Conservation (phyloP, 2,797 vertebrate genomes). For the Dallia pectoralis region DNA sequence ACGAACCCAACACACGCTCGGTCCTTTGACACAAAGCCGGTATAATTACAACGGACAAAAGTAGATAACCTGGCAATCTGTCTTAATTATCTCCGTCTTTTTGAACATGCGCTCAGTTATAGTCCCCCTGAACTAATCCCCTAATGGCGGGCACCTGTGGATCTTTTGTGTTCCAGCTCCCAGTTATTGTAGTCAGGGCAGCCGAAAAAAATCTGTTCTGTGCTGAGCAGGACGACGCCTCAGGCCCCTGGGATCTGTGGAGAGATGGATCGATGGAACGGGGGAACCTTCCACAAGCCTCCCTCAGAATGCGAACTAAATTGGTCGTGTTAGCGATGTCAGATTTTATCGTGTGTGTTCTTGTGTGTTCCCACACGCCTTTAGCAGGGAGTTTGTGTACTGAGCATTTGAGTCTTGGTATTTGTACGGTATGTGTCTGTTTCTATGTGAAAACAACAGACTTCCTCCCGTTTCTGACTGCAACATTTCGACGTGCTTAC, state of each 20-base stretch:
- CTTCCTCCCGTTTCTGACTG: neutral
- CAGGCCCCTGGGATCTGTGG: constrained; percentile 38
- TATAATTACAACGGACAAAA: neutral
- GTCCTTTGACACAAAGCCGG: neutral
- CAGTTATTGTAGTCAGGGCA: constrained; percentile 34
- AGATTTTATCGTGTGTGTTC: too few relatives aligned
- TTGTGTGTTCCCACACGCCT: constrained; percentile 25
- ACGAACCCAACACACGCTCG: neutral
- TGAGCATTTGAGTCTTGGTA: constrained; percentile 8
- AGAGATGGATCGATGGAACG: neutral
- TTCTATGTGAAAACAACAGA: constrained; percentile 4
- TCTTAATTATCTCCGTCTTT: neutral
- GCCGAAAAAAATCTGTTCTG: constrained; percentile 24
- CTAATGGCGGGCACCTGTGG: constrained; percentile 7
- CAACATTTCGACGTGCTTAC: constrained; percentile 1
- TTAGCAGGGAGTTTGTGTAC: constrained; percentile 28
- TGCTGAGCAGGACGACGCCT: constrained; percentile 27
- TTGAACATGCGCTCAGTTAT: constrained; percentile 40
- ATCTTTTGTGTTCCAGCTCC: constrained; percentile 33
- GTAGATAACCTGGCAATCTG: neutral
- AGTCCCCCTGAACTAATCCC: constrained; percentile 7
- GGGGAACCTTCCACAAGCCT: neutral
- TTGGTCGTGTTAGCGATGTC: too few relatives aligned
- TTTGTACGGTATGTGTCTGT: neutral
- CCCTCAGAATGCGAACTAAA: too few relatives aligned